These are phyloP conservation scores for Eugnorisma glareosa DNA, from an alignment of 2,888 invertebrate species.

Conservation along the genomic window DNA sequence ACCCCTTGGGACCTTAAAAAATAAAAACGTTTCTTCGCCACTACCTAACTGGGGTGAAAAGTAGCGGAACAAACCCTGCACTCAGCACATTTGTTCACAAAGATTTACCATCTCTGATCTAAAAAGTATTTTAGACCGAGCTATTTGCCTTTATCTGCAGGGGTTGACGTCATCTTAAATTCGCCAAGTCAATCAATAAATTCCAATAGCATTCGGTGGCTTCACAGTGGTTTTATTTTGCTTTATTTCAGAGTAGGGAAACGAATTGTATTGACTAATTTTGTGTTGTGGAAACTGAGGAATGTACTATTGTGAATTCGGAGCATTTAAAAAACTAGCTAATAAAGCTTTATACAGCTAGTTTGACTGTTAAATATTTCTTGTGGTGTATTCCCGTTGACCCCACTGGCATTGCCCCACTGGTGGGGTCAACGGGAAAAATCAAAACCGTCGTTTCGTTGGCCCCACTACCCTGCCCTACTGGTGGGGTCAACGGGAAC, in stretches of 20 bases:
- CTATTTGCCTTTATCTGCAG: slow-evolving; percentile 14
- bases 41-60: neutral
- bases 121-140: neutral
- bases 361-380: too few species aligned
- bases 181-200: slow-evolving; percentile 44
- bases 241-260: slow-evolving; percentile 3
- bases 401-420: too few species aligned
- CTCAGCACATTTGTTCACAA: neutral
- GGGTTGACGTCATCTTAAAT: slow-evolving; percentile 10
- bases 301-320: neutral
- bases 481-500: too few species aligned
- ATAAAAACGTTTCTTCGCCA: neutral
- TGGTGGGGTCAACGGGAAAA: too few species aligned
- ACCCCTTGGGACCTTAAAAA: too few species aligned
- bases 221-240: slow-evolving; percentile 16
- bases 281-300: neutral
- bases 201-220: slow-evolving; percentile 32
- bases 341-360: neutral
- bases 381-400: too few species aligned
- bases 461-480: too few species aligned
- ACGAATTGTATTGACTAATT: slow-evolving; percentile 10
- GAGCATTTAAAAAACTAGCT: too few species aligned
- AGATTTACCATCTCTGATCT: neutral
- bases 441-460: too few species aligned
- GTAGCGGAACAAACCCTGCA: neutral